Base-by-base conservation (phyloP, 2,888 invertebrate genomes). In the Polylopha cassiicola region DNA sequence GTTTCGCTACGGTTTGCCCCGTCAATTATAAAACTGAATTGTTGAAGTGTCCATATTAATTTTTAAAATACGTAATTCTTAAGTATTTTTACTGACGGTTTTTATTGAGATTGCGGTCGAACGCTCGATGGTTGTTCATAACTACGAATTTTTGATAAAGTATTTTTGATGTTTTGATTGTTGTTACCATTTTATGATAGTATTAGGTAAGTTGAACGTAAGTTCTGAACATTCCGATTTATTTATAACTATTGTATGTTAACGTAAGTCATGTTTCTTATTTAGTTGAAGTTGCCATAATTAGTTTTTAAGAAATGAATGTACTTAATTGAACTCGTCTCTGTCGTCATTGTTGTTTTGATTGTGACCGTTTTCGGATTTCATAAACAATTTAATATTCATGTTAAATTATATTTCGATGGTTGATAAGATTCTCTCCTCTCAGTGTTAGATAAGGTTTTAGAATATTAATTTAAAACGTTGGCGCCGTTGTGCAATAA, bases 41-140 rank as follows among this genome's bases (percentile, higher is more conserved):
- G 67, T 73, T 72, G 64, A 73, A 67, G 73, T 72, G 80, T 78
- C 80, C 79, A 79, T 73, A 69, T 76, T 77, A 75, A 68, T 77
- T 73, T 71, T 72, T 70, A 71, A 73, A 69, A 66, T 70, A 58
- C 56, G 53, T 63, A 64, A 65, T 65, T n/a, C n/a, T n/a, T 56
- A 53, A 56, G 53, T 45, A 53, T 52, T 58, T 58, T 50, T 58
- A 59, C 54, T 42, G 55, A 54, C 49, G 47, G 53, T 55, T 61
- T 53, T 56, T 48, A 48, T 52, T 56, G 50, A 47, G 63, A 58
- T 53, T 48, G 48, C 47, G 51, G 50, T 48, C 43, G 47, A 46
- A 50, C 51, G 44, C 43, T 47, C 46, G 44, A 55, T 45, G 54
- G 64, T 55, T 61, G 58, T 64, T 58, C 58, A 57, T 51, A 59